Evolutionary conservation across 2,113 vertebrate species (phyloP).

Genomic region (Siniperca chuatsi): DNA sequence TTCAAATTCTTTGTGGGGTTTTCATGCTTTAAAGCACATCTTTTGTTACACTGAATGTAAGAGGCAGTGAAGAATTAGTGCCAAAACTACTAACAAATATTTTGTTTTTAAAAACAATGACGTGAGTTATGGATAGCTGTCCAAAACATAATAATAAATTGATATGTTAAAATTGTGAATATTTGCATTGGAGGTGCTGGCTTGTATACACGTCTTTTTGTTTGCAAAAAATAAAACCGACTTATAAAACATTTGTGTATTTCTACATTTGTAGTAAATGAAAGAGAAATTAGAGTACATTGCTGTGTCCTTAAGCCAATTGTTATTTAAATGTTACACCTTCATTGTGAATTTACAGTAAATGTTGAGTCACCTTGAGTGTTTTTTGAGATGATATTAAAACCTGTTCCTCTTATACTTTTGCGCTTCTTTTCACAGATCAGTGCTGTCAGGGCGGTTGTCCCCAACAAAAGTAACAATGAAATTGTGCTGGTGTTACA

Average conservation of each 20-base stretch:
- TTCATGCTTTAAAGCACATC: background rate
- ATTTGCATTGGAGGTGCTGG: background rate
- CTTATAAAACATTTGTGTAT: background rate
- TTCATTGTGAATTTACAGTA: background rate
- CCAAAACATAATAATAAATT: background rate
- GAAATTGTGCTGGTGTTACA: slow-evolving; percentile 96
- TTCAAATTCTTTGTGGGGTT: background rate
- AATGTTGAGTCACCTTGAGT: background rate
- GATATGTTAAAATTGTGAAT: background rate
- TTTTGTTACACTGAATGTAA: background rate
- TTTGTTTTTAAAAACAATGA: background rate
- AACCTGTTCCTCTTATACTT: slow-evolving; percentile 20
- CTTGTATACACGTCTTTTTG: background rate
- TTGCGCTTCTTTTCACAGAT: slow-evolving; percentile 82
- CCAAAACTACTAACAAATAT: background rate
- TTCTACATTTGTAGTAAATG: background rate
- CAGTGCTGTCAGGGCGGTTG: slow-evolving; percentile 91
- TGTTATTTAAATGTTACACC: background rate
- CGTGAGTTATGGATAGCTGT: background rate
- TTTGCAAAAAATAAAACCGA: background rate
- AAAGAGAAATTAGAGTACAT: background rate
- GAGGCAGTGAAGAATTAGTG: background rate
- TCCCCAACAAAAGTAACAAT: slow-evolving; percentile 98
- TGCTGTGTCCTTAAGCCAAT: background rate
- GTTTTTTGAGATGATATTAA: background rate